Evolutionary conservation across 2,888 invertebrate genomes (phyloP).

Genomic region (Plagodis dolabraria): DNA sequence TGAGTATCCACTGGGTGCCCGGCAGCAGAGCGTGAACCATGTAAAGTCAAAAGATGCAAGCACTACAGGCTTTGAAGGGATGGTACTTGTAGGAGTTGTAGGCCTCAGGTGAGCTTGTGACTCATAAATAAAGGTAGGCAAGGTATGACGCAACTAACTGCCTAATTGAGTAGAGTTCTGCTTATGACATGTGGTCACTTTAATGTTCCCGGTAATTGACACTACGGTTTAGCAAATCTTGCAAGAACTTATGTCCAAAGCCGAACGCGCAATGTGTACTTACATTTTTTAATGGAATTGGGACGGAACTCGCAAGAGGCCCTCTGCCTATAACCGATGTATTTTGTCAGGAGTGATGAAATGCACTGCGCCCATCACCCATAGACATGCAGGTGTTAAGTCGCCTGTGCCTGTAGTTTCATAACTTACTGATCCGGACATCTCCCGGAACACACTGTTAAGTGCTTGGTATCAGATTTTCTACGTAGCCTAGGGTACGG

Average conservation of each 20-base stretch:
- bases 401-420: too few species aligned
- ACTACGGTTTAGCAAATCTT: slow-evolving; percentile 9
- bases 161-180: slow-evolving; percentile 22
- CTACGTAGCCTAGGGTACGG: too few species aligned
- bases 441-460: too few species aligned
- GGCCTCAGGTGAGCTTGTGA: slow-evolving; percentile 31
- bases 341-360: too few species aligned
- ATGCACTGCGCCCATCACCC: too few species aligned
- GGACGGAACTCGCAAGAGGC: too few species aligned
- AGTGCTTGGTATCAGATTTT: too few species aligned
- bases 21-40: slow-evolving; percentile 78
- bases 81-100: slow-evolving; percentile 8
- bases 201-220: slow-evolving; percentile 18
- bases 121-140: slow-evolving; percentile 21
- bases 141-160: slow-evolving; percentile 26
- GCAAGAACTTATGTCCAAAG: not conserved
- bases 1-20: slow-evolving; percentile 63
- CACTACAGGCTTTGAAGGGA: slow-evolving; percentile 44
- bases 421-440: too few species aligned
- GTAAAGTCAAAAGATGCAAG: slow-evolving; percentile 51
- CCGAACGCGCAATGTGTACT: too few species aligned
- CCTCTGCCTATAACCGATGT: too few species aligned
- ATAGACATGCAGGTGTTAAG: too few species aligned
- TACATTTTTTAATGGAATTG: too few species aligned
- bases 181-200: slow-evolving; percentile 20